Conservation (phyloP, 1,140 invertebrate species). For the Rhynchophorus ferrugineus region DNA sequence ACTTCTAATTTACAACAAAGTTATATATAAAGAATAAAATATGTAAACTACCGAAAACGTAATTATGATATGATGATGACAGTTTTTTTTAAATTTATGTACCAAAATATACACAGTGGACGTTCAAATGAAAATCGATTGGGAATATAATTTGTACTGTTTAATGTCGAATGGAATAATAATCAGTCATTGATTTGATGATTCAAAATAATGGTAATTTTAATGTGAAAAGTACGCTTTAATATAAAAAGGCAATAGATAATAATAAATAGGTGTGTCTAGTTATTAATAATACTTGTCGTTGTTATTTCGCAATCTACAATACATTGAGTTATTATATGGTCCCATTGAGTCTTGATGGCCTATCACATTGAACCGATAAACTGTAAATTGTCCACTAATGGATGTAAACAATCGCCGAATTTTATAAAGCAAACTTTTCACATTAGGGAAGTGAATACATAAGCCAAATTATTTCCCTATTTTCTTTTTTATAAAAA, state of each 20-base stretch:
- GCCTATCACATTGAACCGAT: too few relatives aligned
- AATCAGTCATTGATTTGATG: too few relatives aligned
- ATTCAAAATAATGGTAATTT: neutral
- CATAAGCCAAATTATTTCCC: too few relatives aligned
- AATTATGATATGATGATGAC: conserved; percentile 4
- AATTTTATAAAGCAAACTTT: too few relatives aligned
- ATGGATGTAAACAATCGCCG: too few relatives aligned
- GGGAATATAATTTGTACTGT: neutral
- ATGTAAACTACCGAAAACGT: conserved; percentile 1
- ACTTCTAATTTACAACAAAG: conserved; percentile 9
- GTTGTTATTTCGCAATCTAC: neutral
- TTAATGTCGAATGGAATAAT: neutral
- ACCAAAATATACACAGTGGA: neutral
- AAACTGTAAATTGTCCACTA: too few relatives aligned
- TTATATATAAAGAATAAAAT: conserved; percentile 3
- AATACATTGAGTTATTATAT: neutral
- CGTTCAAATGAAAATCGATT: neutral
- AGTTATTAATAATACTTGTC: neutral
- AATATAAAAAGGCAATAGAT: neutral
- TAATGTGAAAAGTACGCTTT: neutral
- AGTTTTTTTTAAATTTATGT: too few relatives aligned
- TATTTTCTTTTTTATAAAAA: too few relatives aligned
- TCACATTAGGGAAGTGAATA: too few relatives aligned
- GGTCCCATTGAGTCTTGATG: neutral
- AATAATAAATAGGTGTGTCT: neutral